These are phyloP conservation scores for Microtus richardsoni DNA, from an alignment of 2,113 vertebrate genomes.

Conservation along the genomic window DNA sequence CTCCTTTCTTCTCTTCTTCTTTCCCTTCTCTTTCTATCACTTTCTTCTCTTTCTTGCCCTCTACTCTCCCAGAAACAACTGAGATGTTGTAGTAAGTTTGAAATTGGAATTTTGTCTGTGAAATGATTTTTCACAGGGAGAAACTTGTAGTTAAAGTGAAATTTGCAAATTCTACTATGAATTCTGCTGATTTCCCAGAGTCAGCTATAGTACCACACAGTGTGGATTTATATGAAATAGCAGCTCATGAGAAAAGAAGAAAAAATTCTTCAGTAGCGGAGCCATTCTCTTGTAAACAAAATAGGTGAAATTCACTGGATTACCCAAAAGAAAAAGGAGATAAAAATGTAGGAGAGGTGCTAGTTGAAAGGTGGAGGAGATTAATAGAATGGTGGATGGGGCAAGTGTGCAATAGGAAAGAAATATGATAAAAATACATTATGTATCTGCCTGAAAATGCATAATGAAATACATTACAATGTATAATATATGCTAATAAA, in stretches of 20 bases:
- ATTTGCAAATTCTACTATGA: neutral
- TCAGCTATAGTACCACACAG: neutral
- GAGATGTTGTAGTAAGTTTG: no score
- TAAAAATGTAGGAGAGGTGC: no score
- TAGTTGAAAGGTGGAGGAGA: neutral
- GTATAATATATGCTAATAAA: neutral
- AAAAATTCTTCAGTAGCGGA: neutral
- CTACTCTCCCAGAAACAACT: neutral
- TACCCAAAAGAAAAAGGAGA: neutral
- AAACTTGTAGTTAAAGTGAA: neutral
- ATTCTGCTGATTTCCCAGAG: neutral
- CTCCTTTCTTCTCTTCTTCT: neutral
- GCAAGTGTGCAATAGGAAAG: no score
- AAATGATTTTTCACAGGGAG: neutral
- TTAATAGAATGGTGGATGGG: neutral
- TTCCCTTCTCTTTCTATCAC: neutral
- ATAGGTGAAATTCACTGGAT: neutral
- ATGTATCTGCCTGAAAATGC: neutral
- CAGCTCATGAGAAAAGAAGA: neutral
- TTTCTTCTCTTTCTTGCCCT: neutral
- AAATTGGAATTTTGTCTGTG: neutral
- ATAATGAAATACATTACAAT: neutral
- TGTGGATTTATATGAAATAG: neutral
- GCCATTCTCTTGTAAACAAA: no score
- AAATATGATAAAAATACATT: neutral